Evolutionary conservation across 2,888 invertebrate species (phyloP).

Genomic region (Plemyria rubiginata): DNA sequence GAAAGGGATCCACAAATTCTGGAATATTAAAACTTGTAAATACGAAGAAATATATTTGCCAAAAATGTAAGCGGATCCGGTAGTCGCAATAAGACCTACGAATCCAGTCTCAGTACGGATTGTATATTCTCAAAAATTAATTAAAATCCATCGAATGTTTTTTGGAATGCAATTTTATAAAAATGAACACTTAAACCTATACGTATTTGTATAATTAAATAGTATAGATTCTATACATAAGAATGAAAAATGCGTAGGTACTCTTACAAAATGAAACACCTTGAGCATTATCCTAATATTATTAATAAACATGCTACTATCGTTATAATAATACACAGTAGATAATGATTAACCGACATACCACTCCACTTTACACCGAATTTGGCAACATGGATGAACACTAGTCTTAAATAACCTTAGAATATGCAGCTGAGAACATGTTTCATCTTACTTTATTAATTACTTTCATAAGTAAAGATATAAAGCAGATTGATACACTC

Average conservation of each 20-base stretch:
- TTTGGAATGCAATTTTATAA: slow-evolving; percentile 73
- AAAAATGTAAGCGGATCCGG: slow-evolving; percentile 66
- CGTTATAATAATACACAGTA: slow-evolving; percentile 38
- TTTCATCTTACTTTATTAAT: slow-evolving; percentile 36
- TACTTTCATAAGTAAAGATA: slow-evolving; percentile 26
- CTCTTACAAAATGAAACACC: slow-evolving; percentile 74
- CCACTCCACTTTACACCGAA: slow-evolving; percentile 75
- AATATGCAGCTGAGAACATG: slow-evolving; percentile 48
- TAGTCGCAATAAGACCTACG: slow-evolving; percentile 66
- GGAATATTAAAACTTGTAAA: slow-evolving; percentile 73
- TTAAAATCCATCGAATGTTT: slow-evolving; percentile 66
- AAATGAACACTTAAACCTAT: slow-evolving; percentile 55
- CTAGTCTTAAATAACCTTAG: slow-evolving; percentile 61
- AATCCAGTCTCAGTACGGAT: slow-evolving; percentile 76
- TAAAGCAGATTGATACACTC: slow-evolving; percentile 20
- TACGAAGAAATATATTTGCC: slow-evolving; percentile 52
- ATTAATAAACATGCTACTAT: slow-evolving; percentile 77
- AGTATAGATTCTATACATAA: slow-evolving; percentile 46
- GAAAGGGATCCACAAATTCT: slow-evolving; percentile 76
- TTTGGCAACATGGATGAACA: slow-evolving; percentile 83
- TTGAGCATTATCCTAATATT: slow-evolving; percentile 81
- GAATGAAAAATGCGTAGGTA: slow-evolving; percentile 62
- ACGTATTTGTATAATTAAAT: slow-evolving; percentile 45
- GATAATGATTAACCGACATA: slow-evolving; percentile 74
- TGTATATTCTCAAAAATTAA: slow-evolving; percentile 71